phyloP scores from a whole-genome alignment of 2,888 invertebrate genomes.

The Fragum whitleyi region DNA sequence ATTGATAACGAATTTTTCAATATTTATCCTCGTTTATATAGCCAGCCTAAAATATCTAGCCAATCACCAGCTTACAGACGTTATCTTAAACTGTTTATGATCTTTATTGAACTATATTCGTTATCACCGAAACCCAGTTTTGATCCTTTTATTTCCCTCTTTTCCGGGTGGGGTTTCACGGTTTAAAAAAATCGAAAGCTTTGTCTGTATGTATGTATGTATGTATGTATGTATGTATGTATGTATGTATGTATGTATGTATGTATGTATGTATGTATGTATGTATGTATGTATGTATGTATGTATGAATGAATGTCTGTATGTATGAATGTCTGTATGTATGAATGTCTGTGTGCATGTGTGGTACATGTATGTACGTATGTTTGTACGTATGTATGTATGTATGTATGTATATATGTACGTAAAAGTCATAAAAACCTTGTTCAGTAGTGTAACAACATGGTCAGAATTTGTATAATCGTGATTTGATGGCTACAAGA shows the following conservation, averaged over 20 bases:
- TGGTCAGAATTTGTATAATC: too few relatives aligned
- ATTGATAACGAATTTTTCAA: too few relatives aligned
- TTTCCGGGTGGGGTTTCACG: too few relatives aligned
- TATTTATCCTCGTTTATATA: neutral
- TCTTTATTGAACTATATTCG: neutral
- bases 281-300: slow-evolving; percentile 42
- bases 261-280: slow-evolving; percentile 39
- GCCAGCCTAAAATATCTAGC: slow-evolving; percentile 11
- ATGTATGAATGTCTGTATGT: slow-evolving; percentile 45
- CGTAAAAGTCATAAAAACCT: neutral
- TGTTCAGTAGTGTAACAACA: neutral
- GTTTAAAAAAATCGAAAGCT: too few relatives aligned
- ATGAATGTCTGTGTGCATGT: slow-evolving; percentile 41
- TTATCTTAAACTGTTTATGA: neutral
- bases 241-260: slow-evolving; percentile 41
- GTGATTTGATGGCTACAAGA: too few relatives aligned
- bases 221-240: slow-evolving; percentile 41
- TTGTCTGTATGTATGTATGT: slow-evolving; percentile 42
- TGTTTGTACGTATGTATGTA: neutral
- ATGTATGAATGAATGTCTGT: slow-evolving; percentile 38
- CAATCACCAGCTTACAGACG: slow-evolving; percentile 3
- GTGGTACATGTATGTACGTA: neutral
- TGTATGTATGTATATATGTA: slow-evolving; percentile 29
- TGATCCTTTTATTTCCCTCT: too few relatives aligned
- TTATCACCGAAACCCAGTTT: neutral